These are phyloP conservation scores for Cyanistes caeruleus DNA, from an alignment of 2,113 vertebrate genomes.

Conservation along the genomic window DNA sequence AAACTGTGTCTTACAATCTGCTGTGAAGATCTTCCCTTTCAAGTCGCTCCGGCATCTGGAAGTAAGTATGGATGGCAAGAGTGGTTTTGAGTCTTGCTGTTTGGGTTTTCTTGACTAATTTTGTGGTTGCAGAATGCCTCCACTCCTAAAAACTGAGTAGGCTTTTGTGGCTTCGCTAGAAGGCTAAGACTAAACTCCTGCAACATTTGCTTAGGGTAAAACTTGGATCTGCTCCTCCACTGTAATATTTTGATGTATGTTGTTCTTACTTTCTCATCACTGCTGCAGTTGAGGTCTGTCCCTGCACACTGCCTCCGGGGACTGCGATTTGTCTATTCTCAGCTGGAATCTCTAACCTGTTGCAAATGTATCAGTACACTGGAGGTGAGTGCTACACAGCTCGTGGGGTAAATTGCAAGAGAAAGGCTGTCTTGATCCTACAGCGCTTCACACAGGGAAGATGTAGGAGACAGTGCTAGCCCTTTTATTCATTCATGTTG, in stretches of 20 bases:
- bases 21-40: constrained; percentile 94
- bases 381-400: constrained; percentile 77
- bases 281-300: constrained; percentile 79
- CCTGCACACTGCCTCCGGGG: constrained; percentile 89
- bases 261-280: neutral
- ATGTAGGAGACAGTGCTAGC: neutral
- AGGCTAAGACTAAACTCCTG: neutral
- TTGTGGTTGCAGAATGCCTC: neutral
- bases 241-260: neutral
- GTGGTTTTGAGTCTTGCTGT: neutral
- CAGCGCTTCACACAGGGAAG: neutral
- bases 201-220: neutral
- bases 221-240: neutral
- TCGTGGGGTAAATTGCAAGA: neutral
- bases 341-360: constrained; percentile 90
- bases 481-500: neutral
- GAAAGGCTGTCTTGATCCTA: neutral
- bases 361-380: constrained; percentile 86
- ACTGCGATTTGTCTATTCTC: constrained; percentile 90
- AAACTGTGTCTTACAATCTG: constrained; percentile 76
- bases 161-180: neutral
- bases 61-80: constrained; percentile 71
- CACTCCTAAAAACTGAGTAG: neutral
- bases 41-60: constrained; percentile 91
- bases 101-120: neutral